Base-by-base conservation (phyloP, 2,113 vertebrate genomes). In the Ciconia stormi region DNA sequence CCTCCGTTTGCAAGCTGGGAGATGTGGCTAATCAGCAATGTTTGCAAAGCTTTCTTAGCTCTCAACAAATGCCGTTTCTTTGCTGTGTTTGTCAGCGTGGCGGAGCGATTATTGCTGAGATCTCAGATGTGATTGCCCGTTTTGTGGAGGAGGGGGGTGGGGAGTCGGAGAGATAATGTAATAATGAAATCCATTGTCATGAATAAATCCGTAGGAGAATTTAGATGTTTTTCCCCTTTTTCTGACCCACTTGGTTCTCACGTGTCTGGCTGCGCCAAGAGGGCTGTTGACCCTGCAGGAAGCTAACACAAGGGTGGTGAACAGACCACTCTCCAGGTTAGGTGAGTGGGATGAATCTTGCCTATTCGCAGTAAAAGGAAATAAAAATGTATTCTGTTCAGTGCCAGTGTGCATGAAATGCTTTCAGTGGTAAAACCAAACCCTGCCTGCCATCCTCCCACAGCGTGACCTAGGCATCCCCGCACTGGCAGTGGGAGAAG, bases 171-270 rank as follows among this genome's bases (percentile, higher is more conserved):
- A 90, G 72, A 96, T 87, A 93, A 84, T 72, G 53, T 62, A 96
- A 97, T 95, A 97, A 97, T 94, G 96, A 94, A 93, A 88, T 82
- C 89, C 93, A 91, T 97, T 96, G 93, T 97, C 87, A 93, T 0
- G 2, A 85, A 90, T 82, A 95, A 97, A 93, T 85, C 83, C 4
- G 53, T 86, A 83, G 91, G 89, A 95, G 76, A 72, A 88, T 91
- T 95, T 93, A 91, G 79, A 88, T 86, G 52, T 79, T 94, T 90
- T 89, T 71, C 32, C 34, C 73, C 66, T 78, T 95, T 89, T 92
- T 90, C 89, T 91, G 93, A 96, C 73, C 94, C 53, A 26, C 49
- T 95, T 89, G 77, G 66, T 96, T 47, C 66, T 94, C 96, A 95
- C 55, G 1, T 89, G 73, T 86, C 90, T 69, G 58, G 53, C 62